Evolutionary conservation across 2,113 vertebrate species (phyloP), one percentile per base, ranked within the genome.

Genomic region (Myrmophylax atrothorax): DNA sequence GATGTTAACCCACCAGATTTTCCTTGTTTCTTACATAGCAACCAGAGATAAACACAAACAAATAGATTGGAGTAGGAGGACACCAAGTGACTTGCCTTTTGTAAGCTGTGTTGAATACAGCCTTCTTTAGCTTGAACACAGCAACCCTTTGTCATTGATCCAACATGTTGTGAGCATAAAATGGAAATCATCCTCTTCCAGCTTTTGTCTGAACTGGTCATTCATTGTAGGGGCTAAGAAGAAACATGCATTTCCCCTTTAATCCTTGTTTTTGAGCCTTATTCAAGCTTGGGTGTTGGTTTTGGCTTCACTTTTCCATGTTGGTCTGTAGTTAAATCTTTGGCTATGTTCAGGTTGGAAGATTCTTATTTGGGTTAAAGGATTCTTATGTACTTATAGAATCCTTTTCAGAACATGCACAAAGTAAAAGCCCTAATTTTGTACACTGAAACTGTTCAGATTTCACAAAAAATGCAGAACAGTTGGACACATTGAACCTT

Each of bases 31-130:
- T 96, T 78, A 91, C 97, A 92, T 98, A 96, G 98, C 97, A 98
- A 98, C 97, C 96, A 63, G 90, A 96, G 92, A 97, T 97, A 98
- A 98, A 98, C 97, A 98, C 78, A 97, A 96, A 95, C 97, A 97
- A 91, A 97, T 76, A 97, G 77, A 70, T 49, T 64, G 66, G 91
- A 94, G 96, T 90, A 96, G 90, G 90, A 96, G 94, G 49, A 89
- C 94, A 92, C 75, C 46, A 29, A 96, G 77, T 94, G 93, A 92
- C 87, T 96, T 74, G 94, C 52, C 87, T 91, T 94, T 94, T 96
- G 86, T 92, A 12, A 84, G 80, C 72, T 77, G 40, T 64, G 62
- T 84, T 95, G 96, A 90, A 83, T 96, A 10, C 79, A 90, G 94
- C 86, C 26, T 84, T 90, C 87, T 94, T 90, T 49, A 90, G 90